Percentiles rank a stretch among this genome's conserved stretches.
Evolutionary conservation across 2,888 invertebrate genomes (phyloP).

Genomic region (Cabera pusaria): DNA sequence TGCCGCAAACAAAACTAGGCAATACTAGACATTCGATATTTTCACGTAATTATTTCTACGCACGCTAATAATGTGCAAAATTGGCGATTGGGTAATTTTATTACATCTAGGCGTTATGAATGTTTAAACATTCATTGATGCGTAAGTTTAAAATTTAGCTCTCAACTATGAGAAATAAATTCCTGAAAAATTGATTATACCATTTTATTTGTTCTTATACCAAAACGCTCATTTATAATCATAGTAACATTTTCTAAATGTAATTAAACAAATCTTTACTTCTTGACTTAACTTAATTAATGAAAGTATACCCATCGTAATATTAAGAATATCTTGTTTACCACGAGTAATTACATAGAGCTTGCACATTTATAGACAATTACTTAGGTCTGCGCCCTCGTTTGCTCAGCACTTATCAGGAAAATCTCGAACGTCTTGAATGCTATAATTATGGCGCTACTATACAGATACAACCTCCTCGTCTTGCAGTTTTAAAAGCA

Average conservation of each 20-base stretch:
- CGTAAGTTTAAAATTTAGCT: no score
- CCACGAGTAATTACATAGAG: constrained; percentile 9
- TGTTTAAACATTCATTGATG: no score
- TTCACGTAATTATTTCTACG: constrained; percentile 28
- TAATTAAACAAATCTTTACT: no score
- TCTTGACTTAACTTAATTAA: neutral
- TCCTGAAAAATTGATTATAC: no score
- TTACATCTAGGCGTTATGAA: constrained; percentile 4
- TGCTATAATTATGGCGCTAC: constrained; percentile 12
- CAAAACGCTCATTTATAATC: no score
- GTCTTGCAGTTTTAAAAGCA: no score
- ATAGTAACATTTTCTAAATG: no score
- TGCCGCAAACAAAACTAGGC: constrained; percentile 79
- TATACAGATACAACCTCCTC: no score
- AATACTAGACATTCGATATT: constrained; percentile 35
- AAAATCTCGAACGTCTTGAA: constrained; percentile 39
- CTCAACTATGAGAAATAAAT: no score
- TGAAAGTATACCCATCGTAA: constrained; percentile 1
- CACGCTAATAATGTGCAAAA: constrained; percentile 25
- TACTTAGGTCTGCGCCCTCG: constrained; percentile 37
- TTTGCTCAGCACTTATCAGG: constrained; percentile 40
- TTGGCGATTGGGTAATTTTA: constrained; percentile 22
- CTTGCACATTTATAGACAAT: constrained; percentile 41
- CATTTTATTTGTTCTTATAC: no score
- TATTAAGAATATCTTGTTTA: constrained; percentile 11